Percentiles rank a stretch among this genome's conserved stretches.
These are phyloP conservation scores for Anguilla anguilla DNA, from an alignment of 2,797 vertebrate genomes.

Conservation along the genomic window DNA sequence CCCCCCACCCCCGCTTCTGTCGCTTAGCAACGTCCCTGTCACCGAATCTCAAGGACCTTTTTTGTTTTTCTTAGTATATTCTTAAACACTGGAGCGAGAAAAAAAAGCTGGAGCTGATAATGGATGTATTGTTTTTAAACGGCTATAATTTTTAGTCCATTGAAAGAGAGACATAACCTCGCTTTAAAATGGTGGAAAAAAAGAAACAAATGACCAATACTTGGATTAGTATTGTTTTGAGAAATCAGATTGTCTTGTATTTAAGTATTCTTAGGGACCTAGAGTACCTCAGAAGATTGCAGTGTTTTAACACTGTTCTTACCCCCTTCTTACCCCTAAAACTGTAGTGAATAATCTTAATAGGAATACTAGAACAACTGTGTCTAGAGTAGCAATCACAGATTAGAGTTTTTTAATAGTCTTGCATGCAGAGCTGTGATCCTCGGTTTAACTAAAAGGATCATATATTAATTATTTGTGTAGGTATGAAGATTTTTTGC, in stretches of 20 bases:
- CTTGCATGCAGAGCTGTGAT: slow-evolving; percentile 35
- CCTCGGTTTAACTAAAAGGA: slow-evolving; percentile 26
- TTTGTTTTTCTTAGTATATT: slow-evolving; percentile 25
- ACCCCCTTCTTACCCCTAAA: neutral
- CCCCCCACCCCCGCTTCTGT: neutral
- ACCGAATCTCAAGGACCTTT: slow-evolving; percentile 32
- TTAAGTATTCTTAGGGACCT: slow-evolving; percentile 31
- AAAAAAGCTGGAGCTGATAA: slow-evolving; percentile 27
- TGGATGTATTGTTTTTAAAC: slow-evolving; percentile 30
- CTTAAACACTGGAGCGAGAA: slow-evolving; percentile 36
- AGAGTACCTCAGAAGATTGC: slow-evolving; percentile 30
- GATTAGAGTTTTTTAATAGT: slow-evolving; percentile 33
- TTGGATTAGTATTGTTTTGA: slow-evolving; percentile 31
- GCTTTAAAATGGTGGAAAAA: slow-evolving; percentile 23
- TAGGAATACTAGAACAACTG: slow-evolving; percentile 34
- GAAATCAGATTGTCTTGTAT: slow-evolving; percentile 26
- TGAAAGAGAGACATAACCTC: neutral
- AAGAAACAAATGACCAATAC: slow-evolving; percentile 29
- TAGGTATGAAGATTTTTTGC: slow-evolving; percentile 29
- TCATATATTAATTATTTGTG: slow-evolving; percentile 31
- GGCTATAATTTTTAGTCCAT: slow-evolving; percentile 25
- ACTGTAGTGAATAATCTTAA: slow-evolving; percentile 25
- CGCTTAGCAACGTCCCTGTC: slow-evolving; percentile 20
- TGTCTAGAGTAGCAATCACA: slow-evolving; percentile 28
- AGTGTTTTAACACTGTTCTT: slow-evolving; percentile 32